A percentile compares a stretch with the other conserved stretches of the same genome.
These are phyloP conservation scores for Conistra vaccinii DNA, from an alignment of 2,888 invertebrate genomes.

Conservation along the genomic window DNA sequence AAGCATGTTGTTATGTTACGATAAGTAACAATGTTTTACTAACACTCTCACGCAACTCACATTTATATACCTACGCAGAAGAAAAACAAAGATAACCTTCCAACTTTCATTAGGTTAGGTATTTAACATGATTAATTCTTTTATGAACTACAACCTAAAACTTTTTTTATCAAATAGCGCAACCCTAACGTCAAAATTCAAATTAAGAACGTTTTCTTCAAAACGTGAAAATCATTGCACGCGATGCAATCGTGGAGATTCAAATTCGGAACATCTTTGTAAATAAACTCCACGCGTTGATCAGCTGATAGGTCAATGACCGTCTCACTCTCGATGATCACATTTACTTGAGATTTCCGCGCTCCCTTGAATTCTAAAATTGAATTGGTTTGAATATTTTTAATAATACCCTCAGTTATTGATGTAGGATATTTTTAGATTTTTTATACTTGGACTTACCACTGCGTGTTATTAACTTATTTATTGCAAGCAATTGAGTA, in stretches of 20 bases:
- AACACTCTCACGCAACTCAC: slow-evolving; percentile 13
- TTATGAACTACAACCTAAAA: background rate
- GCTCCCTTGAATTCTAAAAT: background rate
- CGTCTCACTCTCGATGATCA: background rate
- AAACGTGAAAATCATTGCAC: background rate
- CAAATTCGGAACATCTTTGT: slow-evolving; percentile 23
- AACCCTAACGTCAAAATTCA: slow-evolving; percentile 5
- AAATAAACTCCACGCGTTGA: slow-evolving; percentile 48
- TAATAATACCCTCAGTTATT: background rate
- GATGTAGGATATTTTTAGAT: slow-evolving; percentile 1
- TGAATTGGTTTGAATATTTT: slow-evolving; percentile 70
- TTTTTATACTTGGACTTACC: background rate
- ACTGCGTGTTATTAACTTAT: too few relatives aligned
- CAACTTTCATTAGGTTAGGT: background rate
- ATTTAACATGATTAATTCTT: background rate
- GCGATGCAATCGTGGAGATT: slow-evolving; percentile 12
- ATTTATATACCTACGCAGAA: slow-evolving; percentile 20
- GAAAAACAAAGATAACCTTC: slow-evolving; percentile 46
- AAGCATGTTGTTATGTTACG: slow-evolving; percentile 37
- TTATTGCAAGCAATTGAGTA: too few relatives aligned
- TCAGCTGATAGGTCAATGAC: slow-evolving; percentile 53
- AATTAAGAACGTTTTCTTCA: slow-evolving; percentile 11
- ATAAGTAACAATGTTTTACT: slow-evolving; percentile 46
- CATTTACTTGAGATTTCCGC: slow-evolving; percentile 10
- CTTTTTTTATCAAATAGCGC: background rate